A percentile compares a stretch with the other conserved stretches of the same genome.
Evolutionary conservation across 2,797 vertebrate species (phyloP).

Genomic region (Clarias fuscus): DNA sequence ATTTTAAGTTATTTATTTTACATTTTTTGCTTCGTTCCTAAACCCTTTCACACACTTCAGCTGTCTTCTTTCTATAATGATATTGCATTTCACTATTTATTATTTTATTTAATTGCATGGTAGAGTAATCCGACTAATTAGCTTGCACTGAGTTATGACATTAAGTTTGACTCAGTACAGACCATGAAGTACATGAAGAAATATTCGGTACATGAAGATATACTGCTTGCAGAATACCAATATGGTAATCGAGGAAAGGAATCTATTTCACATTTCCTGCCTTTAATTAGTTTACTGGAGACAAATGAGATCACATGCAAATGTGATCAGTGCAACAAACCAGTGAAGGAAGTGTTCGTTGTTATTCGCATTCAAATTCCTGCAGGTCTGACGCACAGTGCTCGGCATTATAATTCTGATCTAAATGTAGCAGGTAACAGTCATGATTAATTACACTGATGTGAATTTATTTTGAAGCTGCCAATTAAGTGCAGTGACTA

Average conservation of each 20-base stretch:
- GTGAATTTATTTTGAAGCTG: not conserved
- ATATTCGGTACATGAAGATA: not conserved
- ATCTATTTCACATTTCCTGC: not conserved
- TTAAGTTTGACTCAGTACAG: not conserved
- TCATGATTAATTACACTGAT: not conserved
- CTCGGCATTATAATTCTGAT: not conserved
- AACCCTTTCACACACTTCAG: not conserved
- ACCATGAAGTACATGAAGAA: too few relatives aligned
- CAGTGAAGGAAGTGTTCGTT: not conserved
- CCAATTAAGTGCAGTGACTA: conserved; percentile 30
- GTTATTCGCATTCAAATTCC: not conserved
- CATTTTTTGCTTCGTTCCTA: not conserved
- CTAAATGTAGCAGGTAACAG: not conserved
- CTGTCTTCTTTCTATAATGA: not conserved
- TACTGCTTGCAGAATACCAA: not conserved
- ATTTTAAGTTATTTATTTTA: not conserved
- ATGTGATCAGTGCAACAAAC: not conserved
- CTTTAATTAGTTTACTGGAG: not conserved
- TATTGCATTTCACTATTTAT: too few relatives aligned
- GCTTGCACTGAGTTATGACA: not conserved
- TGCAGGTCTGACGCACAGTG: not conserved
- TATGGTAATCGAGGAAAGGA: not conserved
- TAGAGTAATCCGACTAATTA: not conserved
- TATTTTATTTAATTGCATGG: not conserved
- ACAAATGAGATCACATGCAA: conserved; percentile 10